A percentile compares a stretch with the other conserved stretches of the same genome.
Conservation (phyloP, 2,113 vertebrate species). For the Colinus virginianus region DNA sequence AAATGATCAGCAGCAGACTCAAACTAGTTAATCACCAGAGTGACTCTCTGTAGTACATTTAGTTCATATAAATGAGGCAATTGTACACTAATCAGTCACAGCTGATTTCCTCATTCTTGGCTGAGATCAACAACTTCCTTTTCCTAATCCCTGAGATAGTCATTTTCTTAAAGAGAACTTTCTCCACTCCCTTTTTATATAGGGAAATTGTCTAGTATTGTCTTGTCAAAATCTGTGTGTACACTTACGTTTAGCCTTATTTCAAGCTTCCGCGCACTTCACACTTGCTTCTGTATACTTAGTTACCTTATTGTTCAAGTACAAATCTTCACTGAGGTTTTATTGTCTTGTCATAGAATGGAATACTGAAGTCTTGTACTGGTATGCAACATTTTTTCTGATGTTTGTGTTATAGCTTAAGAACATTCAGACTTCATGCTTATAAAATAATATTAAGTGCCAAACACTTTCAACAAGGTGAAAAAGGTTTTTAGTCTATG, state of each 20-base stretch:
- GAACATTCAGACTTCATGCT: not conserved
- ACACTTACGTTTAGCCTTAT: not conserved
- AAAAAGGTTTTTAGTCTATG: not conserved
- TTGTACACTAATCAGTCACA: not conserved
- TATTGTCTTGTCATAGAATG: not conserved
- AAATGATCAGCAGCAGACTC: not conserved
- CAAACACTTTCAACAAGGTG: not conserved
- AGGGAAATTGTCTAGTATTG: not conserved
- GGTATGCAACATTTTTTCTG: not conserved
- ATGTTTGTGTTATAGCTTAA: not conserved
- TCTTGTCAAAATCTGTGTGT: not conserved
- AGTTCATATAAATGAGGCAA: not conserved
- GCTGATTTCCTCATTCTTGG: not conserved
- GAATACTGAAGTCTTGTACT: not conserved
- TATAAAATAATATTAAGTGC: not conserved
- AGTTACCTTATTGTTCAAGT: not conserved
- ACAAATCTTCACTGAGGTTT: not conserved
- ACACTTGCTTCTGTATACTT: accelerated
- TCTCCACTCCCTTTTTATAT: not conserved
- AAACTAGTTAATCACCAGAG: not conserved
- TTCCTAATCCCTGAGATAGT: not conserved
- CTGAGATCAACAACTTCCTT: not conserved
- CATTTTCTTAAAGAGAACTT: not conserved
- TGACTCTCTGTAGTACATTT: not conserved
- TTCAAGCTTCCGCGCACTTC: not conserved